Conservation (phyloP, 1,140 invertebrate species). For the Phenacoccus solenopsis region DNA sequence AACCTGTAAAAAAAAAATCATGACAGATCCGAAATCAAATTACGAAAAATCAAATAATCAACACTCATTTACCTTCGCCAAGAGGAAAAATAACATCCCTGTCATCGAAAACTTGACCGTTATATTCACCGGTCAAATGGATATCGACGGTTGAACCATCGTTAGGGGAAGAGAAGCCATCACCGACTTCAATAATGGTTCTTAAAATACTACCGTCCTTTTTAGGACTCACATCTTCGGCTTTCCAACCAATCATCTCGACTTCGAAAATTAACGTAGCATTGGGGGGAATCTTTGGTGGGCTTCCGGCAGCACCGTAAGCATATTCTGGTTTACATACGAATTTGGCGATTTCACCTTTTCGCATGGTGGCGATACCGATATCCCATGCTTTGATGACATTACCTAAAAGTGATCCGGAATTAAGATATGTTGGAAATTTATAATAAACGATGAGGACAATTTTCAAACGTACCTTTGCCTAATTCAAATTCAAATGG, state of each 20-base stretch:
- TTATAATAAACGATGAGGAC: constrained; percentile 11
- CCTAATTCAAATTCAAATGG: constrained; percentile 76
- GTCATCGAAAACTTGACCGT: constrained; percentile 54
- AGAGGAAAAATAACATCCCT: constrained; percentile 67
- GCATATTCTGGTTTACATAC: constrained; percentile 82
- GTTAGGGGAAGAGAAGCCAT: constrained; percentile 53
- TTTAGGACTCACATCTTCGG: constrained; percentile 72
- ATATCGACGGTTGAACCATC: constrained; percentile 68
- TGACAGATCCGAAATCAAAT: neutral
- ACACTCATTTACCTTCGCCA: constrained; percentile 51
- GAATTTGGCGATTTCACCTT: constrained; percentile 71
- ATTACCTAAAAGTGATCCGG: constrained; percentile 40
- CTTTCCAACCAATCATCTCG: constrained; percentile 69
- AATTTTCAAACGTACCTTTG: constrained; percentile 56
- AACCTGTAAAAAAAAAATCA: constrained; percentile 30
- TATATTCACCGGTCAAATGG: constrained; percentile 57
- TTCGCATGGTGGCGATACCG: constrained; percentile 87
- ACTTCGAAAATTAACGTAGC: constrained; percentile 86
- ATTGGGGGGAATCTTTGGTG: constrained; percentile 81
- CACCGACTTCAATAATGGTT: constrained; percentile 52
- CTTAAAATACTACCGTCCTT: constrained; percentile 73
- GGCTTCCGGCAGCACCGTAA: constrained; percentile 71
- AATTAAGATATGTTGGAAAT: neutral
- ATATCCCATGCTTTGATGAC: constrained; percentile 95
- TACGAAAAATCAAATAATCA: neutral